phyloP scores from a whole-genome alignment of 2,888 invertebrate genomes.

The Drosophila maculinotata region DNA sequence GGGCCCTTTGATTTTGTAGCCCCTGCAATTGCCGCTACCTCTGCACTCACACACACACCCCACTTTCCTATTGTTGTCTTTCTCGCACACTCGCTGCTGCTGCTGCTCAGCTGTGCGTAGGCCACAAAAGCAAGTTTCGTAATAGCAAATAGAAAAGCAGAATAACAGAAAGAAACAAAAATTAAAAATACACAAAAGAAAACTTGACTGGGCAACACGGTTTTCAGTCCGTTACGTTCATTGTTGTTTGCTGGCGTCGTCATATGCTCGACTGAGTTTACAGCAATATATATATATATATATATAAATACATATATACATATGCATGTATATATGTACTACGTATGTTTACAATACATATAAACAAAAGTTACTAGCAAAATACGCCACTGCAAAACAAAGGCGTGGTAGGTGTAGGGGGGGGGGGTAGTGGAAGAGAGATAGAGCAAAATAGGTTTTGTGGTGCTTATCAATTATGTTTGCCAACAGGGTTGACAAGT shows the following conservation, averaged over 20 bases:
- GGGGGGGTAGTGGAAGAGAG: not conserved
- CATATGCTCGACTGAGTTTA: constrained; percentile 70
- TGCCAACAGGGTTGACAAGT: constrained; percentile 42
- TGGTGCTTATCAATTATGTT: constrained; percentile 68
- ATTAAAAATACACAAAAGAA: constrained; percentile 10
- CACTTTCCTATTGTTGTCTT: constrained; percentile 32
- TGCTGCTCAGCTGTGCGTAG: constrained; percentile 73
- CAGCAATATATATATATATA: constrained; percentile 8
- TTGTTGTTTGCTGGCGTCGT: constrained; percentile 46
- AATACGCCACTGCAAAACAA: constrained; percentile 35
- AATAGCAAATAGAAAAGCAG: constrained; percentile 63
- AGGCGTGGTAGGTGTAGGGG: constrained; percentile 11
- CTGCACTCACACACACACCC: constrained; percentile 26
- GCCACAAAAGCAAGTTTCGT: constrained; percentile 64
- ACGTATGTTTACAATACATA: too few relatives aligned
- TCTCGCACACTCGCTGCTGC: constrained; percentile 22
- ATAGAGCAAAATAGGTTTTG: constrained; percentile 14
- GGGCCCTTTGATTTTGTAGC: constrained; percentile 41
- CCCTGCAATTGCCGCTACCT: not conserved
- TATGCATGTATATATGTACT: constrained; percentile 17
- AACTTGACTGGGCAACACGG: constrained; percentile 51
- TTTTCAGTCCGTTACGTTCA: constrained; percentile 47
- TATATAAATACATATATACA: constrained; percentile 2
- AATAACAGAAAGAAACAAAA: constrained; percentile 29
- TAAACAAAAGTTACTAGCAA: constrained; percentile 63